These are phyloP conservation scores for Oophaga sylvatica DNA, from an alignment of 2,797 vertebrate species.

Conservation along the genomic window DNA sequence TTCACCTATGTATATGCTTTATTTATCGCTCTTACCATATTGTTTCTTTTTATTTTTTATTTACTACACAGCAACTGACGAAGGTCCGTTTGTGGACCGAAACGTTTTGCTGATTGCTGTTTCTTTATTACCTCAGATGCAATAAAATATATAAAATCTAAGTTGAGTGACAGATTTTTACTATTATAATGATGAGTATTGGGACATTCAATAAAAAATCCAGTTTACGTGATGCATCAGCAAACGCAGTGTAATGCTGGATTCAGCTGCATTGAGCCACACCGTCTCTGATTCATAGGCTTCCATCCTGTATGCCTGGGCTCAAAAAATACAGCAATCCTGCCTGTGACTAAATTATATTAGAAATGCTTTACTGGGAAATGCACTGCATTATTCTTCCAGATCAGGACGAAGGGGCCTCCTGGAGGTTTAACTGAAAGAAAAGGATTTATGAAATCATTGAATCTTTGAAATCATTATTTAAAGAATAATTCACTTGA, in stretches of 20 bases:
- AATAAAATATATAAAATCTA: no score
- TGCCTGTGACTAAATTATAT: not conserved
- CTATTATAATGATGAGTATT: not conserved
- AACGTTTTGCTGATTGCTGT: no score
- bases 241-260: not conserved
- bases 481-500: not conserved
- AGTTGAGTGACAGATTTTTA: no score
- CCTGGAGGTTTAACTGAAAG: not conserved
- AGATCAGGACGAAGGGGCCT: not conserved
- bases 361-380: not conserved
- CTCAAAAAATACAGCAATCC: conserved; percentile 13
- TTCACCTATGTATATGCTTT: no score
- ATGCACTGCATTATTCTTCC: not conserved
- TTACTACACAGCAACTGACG: no score
- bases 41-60: no score
- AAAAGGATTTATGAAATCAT: not conserved
- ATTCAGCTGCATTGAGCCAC: conserved; percentile 19
- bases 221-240: not conserved
- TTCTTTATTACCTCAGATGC: no score
- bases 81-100: no score
- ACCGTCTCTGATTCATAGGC: conserved; percentile 29
- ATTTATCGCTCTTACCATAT: no score
- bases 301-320: conserved; percentile 13
- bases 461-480: not conserved
- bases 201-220: not conserved